These are phyloP conservation scores for Sternarchorhynchus goeldii DNA, from an alignment of 2,797 vertebrate genomes.

Conservation along the genomic window DNA sequence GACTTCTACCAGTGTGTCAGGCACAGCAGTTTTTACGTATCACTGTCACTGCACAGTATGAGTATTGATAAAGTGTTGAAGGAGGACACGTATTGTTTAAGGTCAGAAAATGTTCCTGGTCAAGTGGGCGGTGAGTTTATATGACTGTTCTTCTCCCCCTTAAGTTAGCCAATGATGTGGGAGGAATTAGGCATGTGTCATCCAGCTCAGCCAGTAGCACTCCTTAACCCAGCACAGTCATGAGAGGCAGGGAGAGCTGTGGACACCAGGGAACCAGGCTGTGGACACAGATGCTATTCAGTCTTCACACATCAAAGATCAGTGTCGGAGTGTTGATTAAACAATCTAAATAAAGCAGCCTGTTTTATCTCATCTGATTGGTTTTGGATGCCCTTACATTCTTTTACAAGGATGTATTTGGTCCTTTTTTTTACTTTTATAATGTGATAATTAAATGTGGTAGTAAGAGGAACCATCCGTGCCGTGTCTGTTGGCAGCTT, in stretches of 20 bases:
- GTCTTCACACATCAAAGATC: constrained; percentile 36
- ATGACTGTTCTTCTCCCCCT: too few relatives aligned
- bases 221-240: constrained; percentile 27
- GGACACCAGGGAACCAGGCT: constrained; percentile 45
- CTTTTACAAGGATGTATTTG: not conserved
- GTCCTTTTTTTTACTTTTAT: constrained; percentile 5
- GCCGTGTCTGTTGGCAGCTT: not conserved
- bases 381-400: not conserved
- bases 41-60: too few relatives aligned
- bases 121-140: too few relatives aligned
- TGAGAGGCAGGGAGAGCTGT: constrained; percentile 14
- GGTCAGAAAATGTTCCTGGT: too few relatives aligned
- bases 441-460: not conserved
- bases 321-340: constrained; percentile 27
- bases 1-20: too few relatives aligned
- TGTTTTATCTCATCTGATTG: constrained; percentile 6
- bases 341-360: constrained; percentile 17
- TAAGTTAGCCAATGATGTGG: constrained; percentile 28
- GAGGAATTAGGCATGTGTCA: constrained; percentile 45
- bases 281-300: constrained; percentile 40
- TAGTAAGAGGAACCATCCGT: not conserved
- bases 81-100: too few relatives aligned
- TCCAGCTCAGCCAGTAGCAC: constrained; percentile 35
- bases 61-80: too few relatives aligned
- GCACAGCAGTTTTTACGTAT: too few relatives aligned